These are phyloP conservation scores for Myotis davidii DNA, from an alignment of 2,113 vertebrate genomes.

Conservation along the genomic window DNA sequence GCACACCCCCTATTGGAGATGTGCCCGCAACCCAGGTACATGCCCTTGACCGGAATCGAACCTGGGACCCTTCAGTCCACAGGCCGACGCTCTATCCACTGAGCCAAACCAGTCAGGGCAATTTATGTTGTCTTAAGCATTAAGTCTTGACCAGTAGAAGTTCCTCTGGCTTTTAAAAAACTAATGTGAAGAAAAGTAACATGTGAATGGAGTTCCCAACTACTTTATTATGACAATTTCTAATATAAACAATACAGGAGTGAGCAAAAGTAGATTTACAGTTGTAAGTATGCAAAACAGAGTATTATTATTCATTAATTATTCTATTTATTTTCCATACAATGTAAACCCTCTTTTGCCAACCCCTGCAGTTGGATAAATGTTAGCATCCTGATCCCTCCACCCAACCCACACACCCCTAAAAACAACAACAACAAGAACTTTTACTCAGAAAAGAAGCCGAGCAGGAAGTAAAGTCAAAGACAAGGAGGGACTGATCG, in stretches of 20 bases:
- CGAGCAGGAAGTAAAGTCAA: not conserved
- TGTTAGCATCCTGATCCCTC: not conserved
- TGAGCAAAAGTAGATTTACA: not conserved
- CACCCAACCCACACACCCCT: too few species aligned
- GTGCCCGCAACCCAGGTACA: too few species aligned
- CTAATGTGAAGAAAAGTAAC: not conserved
- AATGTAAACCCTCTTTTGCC: not conserved
- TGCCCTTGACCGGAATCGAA: too few species aligned
- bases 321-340: not conserved
- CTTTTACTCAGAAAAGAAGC: slow-evolving; percentile 37
- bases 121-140: slow-evolving; percentile 2
- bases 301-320: not conserved
- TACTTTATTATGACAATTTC: not conserved
- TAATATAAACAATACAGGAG: not conserved
- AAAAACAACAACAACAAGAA: not conserved
- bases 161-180: slow-evolving; percentile 1
- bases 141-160: not conserved
- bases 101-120: too few species aligned
- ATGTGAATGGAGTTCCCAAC: not conserved
- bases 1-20: too few species aligned
- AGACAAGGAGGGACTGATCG: not conserved
- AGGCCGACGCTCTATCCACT: too few species aligned
- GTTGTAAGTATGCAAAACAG: not conserved
- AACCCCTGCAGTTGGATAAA: not conserved
- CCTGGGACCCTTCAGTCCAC: too few species aligned